Percentiles rank a stretch among this genome's conserved stretches.
phyloP scores from a whole-genome alignment of 1,140 invertebrate species.

The Dendrolimus kikuchii region DNA sequence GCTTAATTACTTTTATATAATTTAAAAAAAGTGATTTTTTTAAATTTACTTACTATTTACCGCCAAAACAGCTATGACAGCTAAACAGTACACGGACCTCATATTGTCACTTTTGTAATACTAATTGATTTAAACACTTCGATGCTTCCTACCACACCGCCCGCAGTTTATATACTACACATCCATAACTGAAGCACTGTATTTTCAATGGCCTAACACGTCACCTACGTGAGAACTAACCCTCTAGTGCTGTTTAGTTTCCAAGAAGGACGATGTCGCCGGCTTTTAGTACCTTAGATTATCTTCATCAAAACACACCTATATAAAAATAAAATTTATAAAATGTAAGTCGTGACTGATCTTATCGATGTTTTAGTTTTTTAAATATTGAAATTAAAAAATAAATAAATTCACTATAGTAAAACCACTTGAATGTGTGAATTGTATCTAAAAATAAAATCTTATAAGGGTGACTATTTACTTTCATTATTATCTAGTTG shows the following conservation, averaged over 20 bases:
- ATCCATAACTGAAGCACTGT: conserved; percentile 38
- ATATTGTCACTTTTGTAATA: conserved; percentile 34
- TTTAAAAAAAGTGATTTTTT: conserved; percentile 10
- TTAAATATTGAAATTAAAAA: no score
- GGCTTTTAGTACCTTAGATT: background rate
- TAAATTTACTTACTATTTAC: conserved; percentile 40
- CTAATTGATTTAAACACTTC: conserved; percentile 21
- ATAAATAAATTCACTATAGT: no score
- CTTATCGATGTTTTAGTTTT: no score
- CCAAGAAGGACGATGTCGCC: background rate
- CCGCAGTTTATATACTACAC: conserved; percentile 60
- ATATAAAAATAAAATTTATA: background rate
- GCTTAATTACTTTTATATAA: conserved; percentile 2
- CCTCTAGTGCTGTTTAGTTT: conserved; percentile 16
- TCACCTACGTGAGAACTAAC: conserved; percentile 54
- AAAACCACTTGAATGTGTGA: no score
- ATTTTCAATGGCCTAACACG: conserved; percentile 56
- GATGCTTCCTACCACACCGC: conserved; percentile 43
- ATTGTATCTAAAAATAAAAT: no score
- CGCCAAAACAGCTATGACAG: conserved; percentile 40
- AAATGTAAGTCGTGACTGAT: no score
- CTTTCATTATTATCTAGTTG: no score
- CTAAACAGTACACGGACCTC: conserved; percentile 19
- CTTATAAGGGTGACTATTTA: no score
- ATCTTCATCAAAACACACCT: background rate